These are phyloP conservation scores for Cremastobaeus sp. DNA, from an alignment of 2,888 invertebrate genomes.

Conservation along the genomic window DNA sequence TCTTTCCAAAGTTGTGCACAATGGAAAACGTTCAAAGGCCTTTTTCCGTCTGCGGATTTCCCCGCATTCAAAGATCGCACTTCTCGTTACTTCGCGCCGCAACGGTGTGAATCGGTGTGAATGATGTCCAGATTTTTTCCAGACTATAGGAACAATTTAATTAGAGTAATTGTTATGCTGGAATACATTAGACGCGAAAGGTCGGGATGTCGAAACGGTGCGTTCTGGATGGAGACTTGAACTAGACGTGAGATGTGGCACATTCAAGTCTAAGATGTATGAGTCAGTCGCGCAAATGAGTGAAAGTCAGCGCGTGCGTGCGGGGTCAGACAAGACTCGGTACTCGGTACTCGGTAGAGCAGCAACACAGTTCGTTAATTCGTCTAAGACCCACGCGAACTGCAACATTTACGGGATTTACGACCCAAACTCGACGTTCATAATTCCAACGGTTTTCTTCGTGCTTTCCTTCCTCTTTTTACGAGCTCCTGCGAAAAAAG, in stretches of 20 bases:
- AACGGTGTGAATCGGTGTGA: no score
- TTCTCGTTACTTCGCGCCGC: no score
- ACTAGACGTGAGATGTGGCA: slow-evolving; percentile 45
- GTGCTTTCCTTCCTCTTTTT: no score
- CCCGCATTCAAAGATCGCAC: no score
- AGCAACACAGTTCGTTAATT: slow-evolving; percentile 40
- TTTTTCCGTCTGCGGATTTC: no score
- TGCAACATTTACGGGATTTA: background rate
- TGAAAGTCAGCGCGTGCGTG: slow-evolving; percentile 48
- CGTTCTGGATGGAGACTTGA: slow-evolving; percentile 35
- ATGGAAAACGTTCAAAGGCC: no score
- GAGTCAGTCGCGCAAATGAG: slow-evolving; percentile 56
- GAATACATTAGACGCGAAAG: slow-evolving; percentile 13
- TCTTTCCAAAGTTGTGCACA: no score
- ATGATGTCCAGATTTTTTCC: no score
- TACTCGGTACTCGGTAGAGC: slow-evolving; percentile 25
- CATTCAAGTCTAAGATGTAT: slow-evolving; percentile 51
- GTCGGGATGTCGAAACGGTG: slow-evolving; percentile 1
- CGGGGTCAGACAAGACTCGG: slow-evolving; percentile 33
- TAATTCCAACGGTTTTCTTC: no score
- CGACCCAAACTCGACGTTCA: no score
- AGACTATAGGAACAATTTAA: no score
- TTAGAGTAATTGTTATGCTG: slow-evolving; percentile 30
- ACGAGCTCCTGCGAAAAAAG: no score
- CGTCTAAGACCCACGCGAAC: slow-evolving; percentile 22